Base-by-base conservation (phyloP, 2,888 invertebrate genomes). In the Brachypalpus laphriformis region DNA sequence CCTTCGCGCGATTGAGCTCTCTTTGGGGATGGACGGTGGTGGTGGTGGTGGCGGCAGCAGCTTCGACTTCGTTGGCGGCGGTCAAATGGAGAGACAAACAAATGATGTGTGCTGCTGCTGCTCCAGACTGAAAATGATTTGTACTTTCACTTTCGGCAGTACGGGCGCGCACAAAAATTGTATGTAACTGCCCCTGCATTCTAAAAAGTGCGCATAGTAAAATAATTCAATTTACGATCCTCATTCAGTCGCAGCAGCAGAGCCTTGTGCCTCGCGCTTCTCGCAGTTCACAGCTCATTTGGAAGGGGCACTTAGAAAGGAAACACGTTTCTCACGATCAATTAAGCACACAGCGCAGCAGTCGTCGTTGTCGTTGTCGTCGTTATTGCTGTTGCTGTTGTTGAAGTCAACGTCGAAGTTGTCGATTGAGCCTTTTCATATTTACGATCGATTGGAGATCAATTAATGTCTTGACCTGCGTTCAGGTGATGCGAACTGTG, bases 241-340 rank as follows among this genome's bases (percentile, higher is more conserved):
- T 66, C 85, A 71, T 75, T 71, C 70, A 59, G 54, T 71, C 57
- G 45, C 63, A 7, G 37, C 37, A 37, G 37, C 37, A 14, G 14
- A n/a, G 2, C n/a, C 0, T 3, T 0, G 3, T 3, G 14, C 42
- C 54, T 31, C 61, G 45, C 42, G 25, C 42, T 25, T 14, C 47
- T 14, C 47, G 31, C 57, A 77, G 70, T 80, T 85, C 75, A 75
- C 80, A 85, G 80, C 80, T 81, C 75, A 81, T 85, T 81, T 75
- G 75, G 51, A 75, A 81, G 80, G 74, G 80, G 83, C 42, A 40
- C 81, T 85, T 85, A 76, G 81, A 85, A 81, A 85, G 85, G 75
- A 85, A 85, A 85, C 81, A 81, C 75, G 85, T 85, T 85, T 76
- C 85, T 71, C 85, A 85, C 81, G 85, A 85, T 85, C 81, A 85